Conservation (phyloP, 2,888 invertebrate species). For the Theristus sp. region DNA sequence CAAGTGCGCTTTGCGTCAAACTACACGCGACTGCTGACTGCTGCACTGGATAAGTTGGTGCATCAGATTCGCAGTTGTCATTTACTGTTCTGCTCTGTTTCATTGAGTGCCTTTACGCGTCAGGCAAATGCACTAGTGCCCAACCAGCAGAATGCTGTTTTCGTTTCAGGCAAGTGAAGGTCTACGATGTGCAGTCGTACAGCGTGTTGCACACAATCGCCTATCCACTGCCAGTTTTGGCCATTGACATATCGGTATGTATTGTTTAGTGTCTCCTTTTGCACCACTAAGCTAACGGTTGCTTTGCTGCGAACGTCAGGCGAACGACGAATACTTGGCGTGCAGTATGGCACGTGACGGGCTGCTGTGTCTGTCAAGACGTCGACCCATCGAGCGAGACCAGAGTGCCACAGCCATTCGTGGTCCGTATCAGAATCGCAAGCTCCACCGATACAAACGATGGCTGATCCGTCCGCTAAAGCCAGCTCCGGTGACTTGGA, state of each 20-base stretch:
- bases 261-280: not conserved
- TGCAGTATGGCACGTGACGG: not conserved
- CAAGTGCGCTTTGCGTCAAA: not conserved
- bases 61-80: not conserved
- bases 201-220: not conserved
- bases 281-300: not conserved
- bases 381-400: no score
- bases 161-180: not conserved
- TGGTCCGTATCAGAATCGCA: no score
- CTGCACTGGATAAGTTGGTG: not conserved
- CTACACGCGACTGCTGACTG: not conserved
- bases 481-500: no score
- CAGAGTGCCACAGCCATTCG: no score
- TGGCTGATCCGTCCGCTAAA: no score
- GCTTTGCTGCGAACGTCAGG: no score
- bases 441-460: no score
- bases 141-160: no score
- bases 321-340: not conserved
- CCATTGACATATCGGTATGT: not conserved
- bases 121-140: no score
- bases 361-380: not conserved
- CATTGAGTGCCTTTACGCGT: no score
- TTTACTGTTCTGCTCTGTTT: not conserved
- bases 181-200: not conserved
- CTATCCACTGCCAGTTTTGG: not conserved